These are phyloP conservation scores for Macrosteles quadrilineatus DNA, from an alignment of 1,140 invertebrate genomes.

Conservation along the genomic window DNA sequence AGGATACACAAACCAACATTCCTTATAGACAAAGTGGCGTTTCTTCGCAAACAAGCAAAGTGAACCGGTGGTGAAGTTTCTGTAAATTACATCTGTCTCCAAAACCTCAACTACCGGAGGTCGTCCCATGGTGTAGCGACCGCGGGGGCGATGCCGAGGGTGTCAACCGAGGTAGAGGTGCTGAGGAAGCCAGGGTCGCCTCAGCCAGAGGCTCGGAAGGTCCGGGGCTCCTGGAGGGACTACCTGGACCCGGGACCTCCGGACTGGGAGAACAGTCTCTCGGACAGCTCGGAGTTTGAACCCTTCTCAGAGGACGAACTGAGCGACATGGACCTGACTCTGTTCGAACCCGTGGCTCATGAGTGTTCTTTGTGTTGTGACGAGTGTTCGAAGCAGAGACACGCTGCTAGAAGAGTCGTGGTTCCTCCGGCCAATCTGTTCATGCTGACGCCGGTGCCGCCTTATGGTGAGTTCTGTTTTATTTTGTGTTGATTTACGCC, in stretches of 20 bases:
- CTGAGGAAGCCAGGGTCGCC: slow-evolving; percentile 28
- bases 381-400: slow-evolving; percentile 1
- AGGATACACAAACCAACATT: no score
- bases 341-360: slow-evolving; percentile 61
- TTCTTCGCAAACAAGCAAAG: no score
- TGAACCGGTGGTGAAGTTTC: no score
- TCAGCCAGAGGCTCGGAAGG: slow-evolving; percentile 30
- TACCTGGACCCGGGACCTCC: slow-evolving; percentile 30
- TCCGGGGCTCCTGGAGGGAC: slow-evolving; percentile 37
- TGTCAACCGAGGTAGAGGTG: background rate
- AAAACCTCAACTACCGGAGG: no score
- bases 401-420: slow-evolving; percentile 7
- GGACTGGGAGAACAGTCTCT: slow-evolving; percentile 18
- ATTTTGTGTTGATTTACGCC: background rate
- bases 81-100: no score
- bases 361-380: slow-evolving; percentile 40
- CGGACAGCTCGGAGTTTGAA: slow-evolving; percentile 54
- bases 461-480: slow-evolving; percentile 12
- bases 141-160: no score
- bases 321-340: slow-evolving; percentile 65
- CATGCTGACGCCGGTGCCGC: slow-evolving; percentile 30
- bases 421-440: slow-evolving; percentile 38
- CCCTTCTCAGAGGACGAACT: slow-evolving; percentile 59
- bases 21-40: no score
- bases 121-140: no score